phyloP scores from a whole-genome alignment of 2,888 invertebrate genomes.

The Campoplex capitator region DNA sequence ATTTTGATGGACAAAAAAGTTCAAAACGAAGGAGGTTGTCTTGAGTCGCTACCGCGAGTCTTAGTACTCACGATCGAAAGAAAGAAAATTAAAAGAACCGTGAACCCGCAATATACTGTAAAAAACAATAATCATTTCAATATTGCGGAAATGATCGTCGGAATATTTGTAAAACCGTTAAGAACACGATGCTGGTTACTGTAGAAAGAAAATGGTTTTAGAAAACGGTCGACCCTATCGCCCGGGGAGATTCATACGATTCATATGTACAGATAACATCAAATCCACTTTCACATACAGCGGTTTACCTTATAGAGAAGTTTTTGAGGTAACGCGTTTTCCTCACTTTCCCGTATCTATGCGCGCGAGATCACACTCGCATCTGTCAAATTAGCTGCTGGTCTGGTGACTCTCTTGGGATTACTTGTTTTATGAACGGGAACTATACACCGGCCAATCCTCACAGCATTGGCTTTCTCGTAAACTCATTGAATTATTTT shows the following conservation, averaged over 20 bases:
- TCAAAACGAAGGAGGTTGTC: too few species aligned
- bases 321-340: constrained; percentile 67
- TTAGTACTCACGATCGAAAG: too few species aligned
- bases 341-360: constrained; percentile 63
- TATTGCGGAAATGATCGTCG: too few species aligned
- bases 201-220: constrained; percentile 12
- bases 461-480: constrained; percentile 21
- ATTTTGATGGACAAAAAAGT: too few species aligned
- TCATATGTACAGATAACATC: neutral
- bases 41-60: too few species aligned
- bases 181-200: too few species aligned
- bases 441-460: neutral
- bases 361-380: constrained; percentile 52
- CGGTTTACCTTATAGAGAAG: constrained; percentile 52
- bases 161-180: too few species aligned
- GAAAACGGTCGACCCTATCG: constrained; percentile 15
- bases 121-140: too few species aligned
- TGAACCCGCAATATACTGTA: too few species aligned
- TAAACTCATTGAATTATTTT: constrained; percentile 66
- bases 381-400: constrained; percentile 69
- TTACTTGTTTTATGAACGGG: constrained; percentile 7
- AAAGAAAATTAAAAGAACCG: too few species aligned
- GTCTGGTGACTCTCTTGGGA: constrained; percentile 5
- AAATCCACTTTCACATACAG: constrained; percentile 53
- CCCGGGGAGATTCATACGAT: neutral